Base-by-base conservation (phyloP, 2,888 invertebrate species). In the Chloroclysta siterata region DNA sequence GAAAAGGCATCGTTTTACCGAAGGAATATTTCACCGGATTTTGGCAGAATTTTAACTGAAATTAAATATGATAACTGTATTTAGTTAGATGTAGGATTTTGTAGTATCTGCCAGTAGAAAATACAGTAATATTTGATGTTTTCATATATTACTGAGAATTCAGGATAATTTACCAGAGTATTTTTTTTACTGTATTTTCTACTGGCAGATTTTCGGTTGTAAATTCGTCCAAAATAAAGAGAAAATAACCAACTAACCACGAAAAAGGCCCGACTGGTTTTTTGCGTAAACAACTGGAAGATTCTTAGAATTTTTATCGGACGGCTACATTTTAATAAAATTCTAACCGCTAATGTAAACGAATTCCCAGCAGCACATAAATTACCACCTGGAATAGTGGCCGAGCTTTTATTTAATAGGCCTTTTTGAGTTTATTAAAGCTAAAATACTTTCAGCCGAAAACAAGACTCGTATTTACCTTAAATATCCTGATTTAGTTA, bases 301-400 rank as follows among this genome's bases (percentile, higher is more conserved):
- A 48, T 7, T 14, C 10, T 15, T 36, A 1, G 33, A 33, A 51
- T 15, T 51, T 51, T 33, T 10, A 36, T 51, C 36, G 29, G 11
- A 48, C 47, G 15, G 22, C 11, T 22, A 46, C 13, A 5, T 48
- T 48, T 28, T 48, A 28, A 48, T 28, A 48, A 48, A 51, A 33
- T 36, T 15, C 51, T 33, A 51, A 15, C 51, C 14, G 51, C 51
- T 33, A 47, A 71, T 65, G 71, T 73, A 72, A 74, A 74, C 70
- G 72, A 74, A 73, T 69, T 73, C 71, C 50, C 68, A 62, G 65
- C 62, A 69, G 17, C 48, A 36, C 33, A 71, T 72, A 72, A 78
- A 77, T 73, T 74, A 33, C 71, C 58, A 66, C 65, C 72, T 68
- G 64, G 69, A 73, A 70, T 65, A 68, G 65, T 67, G 64, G 69